phyloP scores from a whole-genome alignment of 2,797 vertebrate genomes.

The Eurystomus glaucurus region DNA sequence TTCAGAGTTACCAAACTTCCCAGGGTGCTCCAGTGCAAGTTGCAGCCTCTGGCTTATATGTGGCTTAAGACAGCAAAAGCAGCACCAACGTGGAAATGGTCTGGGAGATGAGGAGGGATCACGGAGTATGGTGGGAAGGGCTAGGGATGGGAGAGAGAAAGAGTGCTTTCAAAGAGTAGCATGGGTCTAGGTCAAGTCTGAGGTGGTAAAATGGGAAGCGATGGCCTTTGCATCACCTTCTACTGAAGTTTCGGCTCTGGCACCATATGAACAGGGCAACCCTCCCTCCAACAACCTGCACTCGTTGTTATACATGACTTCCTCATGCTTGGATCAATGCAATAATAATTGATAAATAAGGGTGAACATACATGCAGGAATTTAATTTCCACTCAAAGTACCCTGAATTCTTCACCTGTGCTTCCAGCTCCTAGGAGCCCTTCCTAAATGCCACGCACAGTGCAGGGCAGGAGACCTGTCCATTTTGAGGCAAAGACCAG shows the following conservation, averaged over 20 bases:
- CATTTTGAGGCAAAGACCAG: conserved; percentile 26
- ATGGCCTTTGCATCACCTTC: not conserved
- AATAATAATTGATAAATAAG: not conserved
- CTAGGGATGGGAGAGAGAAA: not conserved
- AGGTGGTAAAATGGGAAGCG: not conserved
- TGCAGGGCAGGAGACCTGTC: not conserved
- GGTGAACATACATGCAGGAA: not conserved
- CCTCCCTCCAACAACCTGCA: not conserved
- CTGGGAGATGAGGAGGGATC: not conserved
- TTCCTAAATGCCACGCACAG: rapidly evolving
- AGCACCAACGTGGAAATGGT: not conserved
- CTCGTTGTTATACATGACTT: not conserved
- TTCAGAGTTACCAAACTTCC: not conserved
- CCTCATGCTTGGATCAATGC: not conserved
- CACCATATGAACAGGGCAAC: not conserved
- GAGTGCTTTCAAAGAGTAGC: not conserved
- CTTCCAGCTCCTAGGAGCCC: not conserved
- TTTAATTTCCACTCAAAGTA: not conserved
- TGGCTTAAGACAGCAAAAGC: not conserved
- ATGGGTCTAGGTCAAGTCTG: rapidly evolving
- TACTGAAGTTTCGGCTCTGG: conserved; percentile 7
- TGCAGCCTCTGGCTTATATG: not conserved
- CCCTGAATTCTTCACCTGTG: not conserved
- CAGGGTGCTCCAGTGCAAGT: not conserved
- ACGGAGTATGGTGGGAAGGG: rapidly evolving